These are phyloP conservation scores for Onthophagus sagittarius DNA, from an alignment of 2,888 invertebrate genomes.

Conservation along the genomic window DNA sequence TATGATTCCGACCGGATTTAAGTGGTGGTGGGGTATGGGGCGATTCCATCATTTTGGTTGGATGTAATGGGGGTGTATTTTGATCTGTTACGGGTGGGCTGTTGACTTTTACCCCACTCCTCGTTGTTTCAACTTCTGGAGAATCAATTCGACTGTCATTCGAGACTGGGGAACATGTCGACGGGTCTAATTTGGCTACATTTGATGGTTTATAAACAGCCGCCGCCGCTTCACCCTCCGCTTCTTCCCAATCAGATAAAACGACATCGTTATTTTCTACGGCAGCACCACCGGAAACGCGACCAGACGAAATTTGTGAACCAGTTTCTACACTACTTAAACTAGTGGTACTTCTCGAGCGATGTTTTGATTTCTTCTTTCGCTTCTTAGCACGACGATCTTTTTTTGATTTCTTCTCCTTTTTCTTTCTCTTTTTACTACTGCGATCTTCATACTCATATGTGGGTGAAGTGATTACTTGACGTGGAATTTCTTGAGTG, in stretches of 20 bases:
- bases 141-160: conserved; percentile 47
- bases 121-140: conserved; percentile 35
- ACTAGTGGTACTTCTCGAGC: conserved; percentile 66
- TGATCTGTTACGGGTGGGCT: conserved; percentile 35
- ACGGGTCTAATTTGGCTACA: conserved; percentile 39
- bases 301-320: conserved; percentile 57
- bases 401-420: conserved; percentile 71
- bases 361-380: conserved; percentile 65
- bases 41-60: conserved; percentile 49
- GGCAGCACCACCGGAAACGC: conserved; percentile 24
- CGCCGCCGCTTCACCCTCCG: conserved; percentile 18
- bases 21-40: conserved; percentile 63
- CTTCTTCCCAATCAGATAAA: conserved; percentile 44
- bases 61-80: conserved; percentile 19
- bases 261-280: conserved; percentile 37
- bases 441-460: conserved; percentile 51
- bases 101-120: conserved; percentile 19
- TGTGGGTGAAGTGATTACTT: conserved; percentile 34
- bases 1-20: conserved; percentile 22
- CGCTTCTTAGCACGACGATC: conserved; percentile 65
- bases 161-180: conserved; percentile 47
- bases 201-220: conserved; percentile 24
- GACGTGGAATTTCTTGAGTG: conserved; percentile 35
- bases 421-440: conserved; percentile 60
- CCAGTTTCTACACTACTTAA: conserved; percentile 62